Evolutionary conservation across 2,797 vertebrate genomes (phyloP).

Genomic region (Bovichtus variegatus): DNA sequence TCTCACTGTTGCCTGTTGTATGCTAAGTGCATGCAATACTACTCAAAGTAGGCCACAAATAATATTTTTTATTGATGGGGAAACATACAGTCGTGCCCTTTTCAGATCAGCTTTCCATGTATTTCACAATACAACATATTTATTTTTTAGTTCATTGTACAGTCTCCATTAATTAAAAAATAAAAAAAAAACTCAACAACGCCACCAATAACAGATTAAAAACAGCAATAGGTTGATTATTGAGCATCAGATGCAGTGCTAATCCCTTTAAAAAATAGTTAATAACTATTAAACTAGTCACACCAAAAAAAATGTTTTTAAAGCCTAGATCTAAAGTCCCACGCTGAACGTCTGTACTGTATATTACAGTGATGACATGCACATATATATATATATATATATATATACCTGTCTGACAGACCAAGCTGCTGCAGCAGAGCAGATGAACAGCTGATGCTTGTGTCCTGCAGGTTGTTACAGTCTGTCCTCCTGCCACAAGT

Average conservation of each 20-base stretch:
- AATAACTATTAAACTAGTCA: background rate
- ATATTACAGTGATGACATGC: background rate
- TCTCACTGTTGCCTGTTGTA: background rate
- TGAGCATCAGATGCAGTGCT: background rate
- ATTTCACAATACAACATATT: background rate
- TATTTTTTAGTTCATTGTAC: background rate
- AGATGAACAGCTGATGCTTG: constrained; percentile 27
- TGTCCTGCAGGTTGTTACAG: constrained; percentile 56
- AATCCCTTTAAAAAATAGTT: too few species aligned
- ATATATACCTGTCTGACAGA: background rate
- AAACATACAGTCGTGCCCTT: background rate
- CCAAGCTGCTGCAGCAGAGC: background rate
- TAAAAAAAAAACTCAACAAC: background rate
- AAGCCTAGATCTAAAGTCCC: background rate
- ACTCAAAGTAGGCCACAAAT: background rate
- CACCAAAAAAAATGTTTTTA: too few species aligned
- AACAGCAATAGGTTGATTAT: background rate
- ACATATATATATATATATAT: too few species aligned
- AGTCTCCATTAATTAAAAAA: background rate
- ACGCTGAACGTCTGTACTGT: background rate
- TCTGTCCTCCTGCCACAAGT: constrained; percentile 42
- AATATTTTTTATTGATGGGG: background rate
- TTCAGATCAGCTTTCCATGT: background rate
- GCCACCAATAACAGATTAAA: background rate
- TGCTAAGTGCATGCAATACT: background rate